Evolutionary conservation across 2,888 invertebrate species (phyloP).

Genomic region (Drosophila anomalata): DNA sequence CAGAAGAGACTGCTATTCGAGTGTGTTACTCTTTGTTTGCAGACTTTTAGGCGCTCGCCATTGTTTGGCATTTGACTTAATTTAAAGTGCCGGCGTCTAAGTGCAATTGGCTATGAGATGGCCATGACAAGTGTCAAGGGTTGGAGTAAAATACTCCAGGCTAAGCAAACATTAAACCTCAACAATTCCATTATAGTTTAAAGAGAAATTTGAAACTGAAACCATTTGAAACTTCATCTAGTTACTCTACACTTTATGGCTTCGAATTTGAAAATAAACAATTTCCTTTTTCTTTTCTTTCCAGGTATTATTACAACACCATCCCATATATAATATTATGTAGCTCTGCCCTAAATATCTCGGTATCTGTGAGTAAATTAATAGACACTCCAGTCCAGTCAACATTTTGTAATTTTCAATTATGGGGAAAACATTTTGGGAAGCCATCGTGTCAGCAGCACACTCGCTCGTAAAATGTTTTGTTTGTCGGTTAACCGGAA

Average conservation of each 20-base stretch:
- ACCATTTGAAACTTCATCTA: not conserved
- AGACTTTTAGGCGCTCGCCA: slow-evolving; percentile 57
- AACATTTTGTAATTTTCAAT: slow-evolving; percentile 46
- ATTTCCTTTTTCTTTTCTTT: slow-evolving; percentile 55
- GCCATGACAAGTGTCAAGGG: slow-evolving; percentile 4
- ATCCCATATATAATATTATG: slow-evolving; percentile 7
- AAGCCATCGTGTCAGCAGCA: slow-evolving; percentile 41
- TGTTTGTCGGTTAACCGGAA: slow-evolving; percentile 57
- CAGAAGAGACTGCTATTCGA: slow-evolving; percentile 17
- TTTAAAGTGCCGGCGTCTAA: slow-evolving; percentile 59
- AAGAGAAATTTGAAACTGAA: not conserved
- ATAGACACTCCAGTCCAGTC: slow-evolving; percentile 26
- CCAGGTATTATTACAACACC: slow-evolving; percentile 72
- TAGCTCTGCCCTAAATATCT: slow-evolving; percentile 45
- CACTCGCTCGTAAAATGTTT: slow-evolving; percentile 43
- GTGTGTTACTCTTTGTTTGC: slow-evolving; percentile 59
- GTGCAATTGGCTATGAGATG: slow-evolving; percentile 55
- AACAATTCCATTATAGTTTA: not conserved
- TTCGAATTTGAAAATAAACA: not conserved
- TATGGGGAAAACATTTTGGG: slow-evolving; percentile 31
- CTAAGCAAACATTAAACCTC: not conserved
- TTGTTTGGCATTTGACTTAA: slow-evolving; percentile 65
- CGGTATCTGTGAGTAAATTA: slow-evolving; percentile 78
- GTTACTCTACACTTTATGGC: not conserved
- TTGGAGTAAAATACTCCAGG: not conserved